Evolutionary conservation across 2,888 invertebrate species (phyloP), one percentile per base, ranked within the genome.

Genomic region (Punctoribates punctum): DNA sequence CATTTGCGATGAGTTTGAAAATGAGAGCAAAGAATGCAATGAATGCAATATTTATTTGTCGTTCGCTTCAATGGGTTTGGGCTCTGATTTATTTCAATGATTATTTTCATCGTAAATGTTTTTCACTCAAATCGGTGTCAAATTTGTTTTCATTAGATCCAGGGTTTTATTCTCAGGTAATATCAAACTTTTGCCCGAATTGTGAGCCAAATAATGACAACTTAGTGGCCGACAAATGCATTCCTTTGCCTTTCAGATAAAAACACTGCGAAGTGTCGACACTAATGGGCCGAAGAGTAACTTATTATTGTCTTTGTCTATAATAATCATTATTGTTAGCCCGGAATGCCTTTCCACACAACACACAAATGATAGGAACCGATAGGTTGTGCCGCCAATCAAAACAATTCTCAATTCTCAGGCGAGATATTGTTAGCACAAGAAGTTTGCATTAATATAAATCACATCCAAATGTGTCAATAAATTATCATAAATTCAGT

Each of bases 111-210:
- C 51, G 9, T 5, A 51, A 65, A 65, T 65, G 65, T 20, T 27
- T 51, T 65, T 38, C 8, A 34, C 17, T 34, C n/a, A 65, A 34
- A 65, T 51, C 20, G 27, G 17, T 62, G 62, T 62, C 62, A 65
- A 65, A 65, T 65, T 65, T 65, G 65, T 65, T 65, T 65, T 65
- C 65, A 65, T 65, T 65, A 65, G 38, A 34, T n/a, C 5, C 27
- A 34, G 4, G 6, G 9, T 65, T 34, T n/a, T 65, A 42, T 42
- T 8, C 42, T 25, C 62, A 62, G 62, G 62, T 62, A 62, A 62
- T 62, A 62, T 62, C 6, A 20, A 23, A n/a, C 2, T 17, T 20
- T n/a, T 51, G 20, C 13, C 6, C 9, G 60, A 60, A 25, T 20
- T 20, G 9, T 11, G 23, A 60, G 34, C 27, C 62, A 25, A 62